Conservation (phyloP, 1,140 invertebrate genomes). For the Drosophila eugracilis region DNA sequence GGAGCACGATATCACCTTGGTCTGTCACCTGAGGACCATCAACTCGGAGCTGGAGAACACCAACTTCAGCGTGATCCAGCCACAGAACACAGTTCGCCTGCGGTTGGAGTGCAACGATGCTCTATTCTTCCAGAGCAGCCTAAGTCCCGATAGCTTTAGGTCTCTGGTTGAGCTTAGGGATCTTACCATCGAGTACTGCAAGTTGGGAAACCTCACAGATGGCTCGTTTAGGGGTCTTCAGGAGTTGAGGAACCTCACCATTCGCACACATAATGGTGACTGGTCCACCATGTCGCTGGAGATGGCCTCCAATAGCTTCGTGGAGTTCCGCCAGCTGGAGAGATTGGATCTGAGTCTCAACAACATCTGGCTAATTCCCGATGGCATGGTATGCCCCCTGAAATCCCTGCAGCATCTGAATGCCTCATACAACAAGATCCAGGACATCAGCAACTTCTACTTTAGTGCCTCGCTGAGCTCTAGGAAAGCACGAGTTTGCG, state of each 20-base stretch:
- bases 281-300: slow-evolving; percentile 94
- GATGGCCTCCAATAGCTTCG: slow-evolving; percentile 90
- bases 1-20: slow-evolving; percentile 90
- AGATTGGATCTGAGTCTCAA: slow-evolving; percentile 94
- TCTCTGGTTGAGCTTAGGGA: slow-evolving; percentile 92
- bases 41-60: slow-evolving; percentile 95
- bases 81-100: slow-evolving; percentile 93
- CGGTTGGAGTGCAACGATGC: slow-evolving; percentile 93
- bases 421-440: slow-evolving; percentile 92
- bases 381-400: slow-evolving; percentile 92
- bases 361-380: slow-evolving; percentile 94
- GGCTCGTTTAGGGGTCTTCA: slow-evolving; percentile 92
- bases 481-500: slow-evolving; percentile 87
- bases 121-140: slow-evolving; percentile 94
- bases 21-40: slow-evolving; percentile 92
- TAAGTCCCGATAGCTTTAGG: slow-evolving; percentile 93
- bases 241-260: slow-evolving; percentile 92
- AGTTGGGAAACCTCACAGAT: slow-evolving; percentile 94
- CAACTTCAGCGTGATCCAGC: slow-evolving; percentile 94
- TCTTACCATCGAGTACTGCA: slow-evolving; percentile 95
- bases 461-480: slow-evolving; percentile 88
- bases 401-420: slow-evolving; percentile 91
- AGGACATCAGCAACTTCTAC: slow-evolving; percentile 91
- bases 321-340: slow-evolving; percentile 89
- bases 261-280: slow-evolving; percentile 94